Base-by-base conservation (phyloP, 2,113 vertebrate genomes). In the Dipodomys merriami region DNA sequence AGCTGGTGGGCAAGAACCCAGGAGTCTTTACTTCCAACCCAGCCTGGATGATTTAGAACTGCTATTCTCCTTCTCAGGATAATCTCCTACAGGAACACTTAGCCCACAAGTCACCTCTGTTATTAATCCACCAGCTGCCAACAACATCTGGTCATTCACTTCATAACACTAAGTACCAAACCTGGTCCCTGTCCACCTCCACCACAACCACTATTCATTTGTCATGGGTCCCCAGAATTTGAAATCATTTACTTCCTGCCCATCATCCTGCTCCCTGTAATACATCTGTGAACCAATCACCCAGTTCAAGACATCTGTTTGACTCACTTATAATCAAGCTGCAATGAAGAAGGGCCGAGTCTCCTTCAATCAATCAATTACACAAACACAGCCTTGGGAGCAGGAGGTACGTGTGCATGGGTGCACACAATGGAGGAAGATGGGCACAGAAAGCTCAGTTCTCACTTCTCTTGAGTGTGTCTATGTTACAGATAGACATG, bases 251-350 rank as follows among this genome's bases (percentile, higher is more conserved):
- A 86, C 80, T 97, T 97, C 80, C 33, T 94, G 88, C 82, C 88
- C 79, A 94, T 84, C 76, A 44, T 69, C 81, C 82, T 78, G 46
- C 65, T 92, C 94, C 87, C 93, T 96, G 73, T 76, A 2, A 16
- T 20, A 65, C 95, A 93, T 91, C 92, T 90, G 95, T 53, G 81
- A 96, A 83, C 95, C 88, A 96, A 94, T 96, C 92, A 96, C 95
- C 96, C 93, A 97, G 95, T 96, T 91, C 96, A 78, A 96, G 97
- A 97, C 97, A 97, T 98, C 95, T 97, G 96, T 96, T 97, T 97
- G 93, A 86, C 92, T 97, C 65, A 76, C 94, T 96, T 92, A 94
- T 94, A 97, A 97, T 97, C 95, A 97, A 96, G 91, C 93, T 95
- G 95, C 92, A 95, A 96, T 76, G 65, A 96, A 97, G 80, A 97